A percentile compares a stretch with the other conserved stretches of the same genome.
Evolutionary conservation across 2,113 vertebrate species (phyloP).

Genomic region (Eolophus roseicapilla): DNA sequence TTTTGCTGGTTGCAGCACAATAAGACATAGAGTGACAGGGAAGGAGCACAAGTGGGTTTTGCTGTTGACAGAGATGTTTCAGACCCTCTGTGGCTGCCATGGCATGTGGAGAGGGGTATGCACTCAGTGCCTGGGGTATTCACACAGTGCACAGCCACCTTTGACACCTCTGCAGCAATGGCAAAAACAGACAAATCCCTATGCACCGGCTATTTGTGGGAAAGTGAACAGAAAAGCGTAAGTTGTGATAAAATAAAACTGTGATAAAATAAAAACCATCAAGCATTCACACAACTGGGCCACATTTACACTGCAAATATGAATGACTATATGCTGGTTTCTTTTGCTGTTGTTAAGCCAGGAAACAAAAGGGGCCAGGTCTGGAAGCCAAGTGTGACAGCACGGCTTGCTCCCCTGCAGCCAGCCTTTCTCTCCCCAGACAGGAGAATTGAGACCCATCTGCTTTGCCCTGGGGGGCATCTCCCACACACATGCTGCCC

Average conservation of each 20-base stretch:
- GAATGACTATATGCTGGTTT: fast-evolving
- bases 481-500: background rate
- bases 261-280: background rate
- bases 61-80: background rate
- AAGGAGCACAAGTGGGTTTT: background rate
- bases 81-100: background rate
- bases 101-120: fast-evolving
- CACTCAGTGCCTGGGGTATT: fast-evolving
- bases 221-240: background rate
- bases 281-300: background rate
- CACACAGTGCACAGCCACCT: fast-evolving
- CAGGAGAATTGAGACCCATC: background rate
- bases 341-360: background rate
- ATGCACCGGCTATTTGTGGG: background rate
- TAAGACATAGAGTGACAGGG: background rate
- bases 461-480: background rate
- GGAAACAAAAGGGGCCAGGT: background rate
- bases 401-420: background rate
- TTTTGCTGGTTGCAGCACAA: background rate
- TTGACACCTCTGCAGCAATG: background rate
- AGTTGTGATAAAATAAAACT: background rate
- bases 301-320: background rate
- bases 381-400: background rate
- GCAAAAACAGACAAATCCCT: background rate
- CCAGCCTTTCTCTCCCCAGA: background rate